Conservation (phyloP, 2,888 invertebrate species). For the Odontocolon sp. region DNA sequence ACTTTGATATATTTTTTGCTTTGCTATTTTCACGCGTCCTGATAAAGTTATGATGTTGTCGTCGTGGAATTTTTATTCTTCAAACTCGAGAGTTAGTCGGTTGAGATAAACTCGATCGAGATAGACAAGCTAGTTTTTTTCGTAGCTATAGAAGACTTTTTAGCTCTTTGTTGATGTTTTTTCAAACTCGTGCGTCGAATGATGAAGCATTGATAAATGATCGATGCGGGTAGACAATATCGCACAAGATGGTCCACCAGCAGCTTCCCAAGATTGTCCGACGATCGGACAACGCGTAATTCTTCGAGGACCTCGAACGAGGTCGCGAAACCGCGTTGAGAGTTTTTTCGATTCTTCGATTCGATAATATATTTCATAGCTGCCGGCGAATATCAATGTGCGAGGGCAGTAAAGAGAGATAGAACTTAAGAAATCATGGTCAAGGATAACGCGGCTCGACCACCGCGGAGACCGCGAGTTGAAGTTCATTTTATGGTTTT, state of each 20-base stretch:
- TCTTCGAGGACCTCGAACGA: constrained; percentile 38
- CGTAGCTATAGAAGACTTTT: neutral
- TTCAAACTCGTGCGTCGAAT: neutral
- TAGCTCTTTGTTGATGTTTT: neutral
- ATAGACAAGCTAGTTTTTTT: no score
- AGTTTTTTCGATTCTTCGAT: constrained; percentile 32
- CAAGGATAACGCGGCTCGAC: constrained; percentile 25
- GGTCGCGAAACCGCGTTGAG: constrained; percentile 22
- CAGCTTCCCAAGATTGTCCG: neutral
- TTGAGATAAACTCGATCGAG: no score
- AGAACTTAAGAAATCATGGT: constrained; percentile 34
- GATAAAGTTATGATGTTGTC: neutral
- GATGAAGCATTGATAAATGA: constrained; percentile 41
- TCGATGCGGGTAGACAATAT: constrained; percentile 30
- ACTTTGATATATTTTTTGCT: neutral
- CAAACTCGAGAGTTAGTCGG: neutral
- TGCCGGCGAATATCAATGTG: neutral
- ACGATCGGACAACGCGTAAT: constrained; percentile 22
- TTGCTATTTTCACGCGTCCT: neutral
- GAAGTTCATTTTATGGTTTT: neutral
- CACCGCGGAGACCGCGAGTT: constrained; percentile 1
- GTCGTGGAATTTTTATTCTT: neutral
- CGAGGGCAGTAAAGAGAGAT: neutral
- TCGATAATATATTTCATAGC: constrained; percentile 27
- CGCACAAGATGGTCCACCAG: constrained; percentile 8